Base-by-base conservation (phyloP, 2,888 invertebrate genomes). In the Strigamia transsilvanica region DNA sequence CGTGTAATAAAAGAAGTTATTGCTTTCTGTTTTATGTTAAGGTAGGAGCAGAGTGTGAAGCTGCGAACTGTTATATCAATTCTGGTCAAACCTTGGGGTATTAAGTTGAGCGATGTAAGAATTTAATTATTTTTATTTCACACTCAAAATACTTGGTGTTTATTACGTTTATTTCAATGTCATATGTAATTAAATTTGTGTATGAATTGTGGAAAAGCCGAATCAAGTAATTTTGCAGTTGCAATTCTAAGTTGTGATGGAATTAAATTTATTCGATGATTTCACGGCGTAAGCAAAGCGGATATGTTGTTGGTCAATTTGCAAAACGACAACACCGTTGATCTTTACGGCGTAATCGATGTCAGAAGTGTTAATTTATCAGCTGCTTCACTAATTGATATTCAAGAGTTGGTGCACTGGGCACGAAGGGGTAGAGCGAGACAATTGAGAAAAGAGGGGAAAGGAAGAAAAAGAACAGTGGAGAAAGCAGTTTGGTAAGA, bases 231-330 rank as follows among this genome's bases (percentile, higher is more conserved):
- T 4, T 38, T 0, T 38, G 6, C 38, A 38, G 6, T 38, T 38
- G 10, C 38, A 38, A 13, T 15, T 46, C 18, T n/a, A 66, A 27
- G 21, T 5, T 27, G 32, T 13, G 73, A 32, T 13, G 73, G 27
- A 32, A 32, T 27, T 73, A 27, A 32, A 73, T 73, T 73, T 73
- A 73, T 73, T 73, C 27, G 27, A 32, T 27, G 32, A 3, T 13
- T 27, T 32, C 32, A 27, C 10, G 32, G 13, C 32, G 32, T 73
- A 73, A 73, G 32, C 32, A 73, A 73, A 32, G 27, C 27, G 32
- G 73, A 73, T n/a, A n/a, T 73, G 73, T 73, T 73, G 73, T 73
- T n/a, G 73, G 73, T 73, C 73, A 73, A 73, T 73, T 73, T 66
- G 66, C 23, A 66, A 66, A 23, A 66, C 23, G 23, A 66, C 66